Evolutionary conservation across 53 echinoderm and acorn worm species (phyloP), one percentile per base, ranked within the genome.

Genomic region (Echinarachnius parma): DNA sequence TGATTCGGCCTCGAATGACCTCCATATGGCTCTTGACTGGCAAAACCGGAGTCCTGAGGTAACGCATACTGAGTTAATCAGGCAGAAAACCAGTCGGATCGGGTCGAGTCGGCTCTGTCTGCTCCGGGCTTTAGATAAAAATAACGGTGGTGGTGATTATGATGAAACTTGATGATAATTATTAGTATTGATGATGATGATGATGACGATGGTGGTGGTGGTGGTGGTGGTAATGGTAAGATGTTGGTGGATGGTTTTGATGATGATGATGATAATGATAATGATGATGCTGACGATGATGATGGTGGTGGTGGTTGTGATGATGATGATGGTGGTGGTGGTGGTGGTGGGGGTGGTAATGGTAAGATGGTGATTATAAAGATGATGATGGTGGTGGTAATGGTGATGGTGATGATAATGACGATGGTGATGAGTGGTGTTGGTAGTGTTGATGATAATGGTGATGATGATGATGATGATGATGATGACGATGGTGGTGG

Each of bases 131-230:
- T n/a, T n/a, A n/a, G n/a, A n/a, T n/a, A n/a, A n/a, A n/a, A n/a
- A 44, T 39, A 42, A 62, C 14, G 37, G 5, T 21, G 24, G 23
- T 18, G 8, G 1, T 42, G 23, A 42, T 62, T 2, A 60, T 60
- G 2, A 60, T 4, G 60, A 60, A 32, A 9, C 22, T 9, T 52
- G 4, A 53, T 53, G 19, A 53, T 20, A 26, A 23, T 13, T 9
- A 21, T 21, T 9, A 3, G 9, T 22, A 21, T 35, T 60, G 18
- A 21, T 35, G 61, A 60, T 20, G 61, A 34, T 60, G 2, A n/a
- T 46, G 46, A 28, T 64, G 14, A 64, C 46, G 64, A 15, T 39
- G 24, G 34, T 22, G 62, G 25, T 46, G 8, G 4, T 64, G 46
- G 26, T 15, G 26, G 2, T 46, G 62, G 23, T 46, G 46, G 39